Base-by-base conservation (phyloP, 2,797 vertebrate species). In the Amphiprion clarkii region DNA sequence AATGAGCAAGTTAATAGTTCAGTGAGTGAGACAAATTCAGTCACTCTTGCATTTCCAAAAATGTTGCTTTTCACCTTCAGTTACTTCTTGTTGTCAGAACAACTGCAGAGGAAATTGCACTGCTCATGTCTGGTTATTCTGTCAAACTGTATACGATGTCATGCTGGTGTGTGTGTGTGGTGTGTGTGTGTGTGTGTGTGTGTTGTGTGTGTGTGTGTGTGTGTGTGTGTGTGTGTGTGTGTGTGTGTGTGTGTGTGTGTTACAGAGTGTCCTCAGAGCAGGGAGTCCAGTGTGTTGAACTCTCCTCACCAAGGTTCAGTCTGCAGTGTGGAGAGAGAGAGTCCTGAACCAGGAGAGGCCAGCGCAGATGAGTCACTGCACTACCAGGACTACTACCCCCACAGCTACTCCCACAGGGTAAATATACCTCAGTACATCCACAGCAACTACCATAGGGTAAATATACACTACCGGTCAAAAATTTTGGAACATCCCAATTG, bases 241-340 rank as follows among this genome's bases (percentile, higher is more conserved):
- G 33, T 36, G 25, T 79, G 56, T 67, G 57, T 69, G 7, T 36
- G 33, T 36, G 33, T 78, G 65, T 83, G 39, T 77, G 6, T 79
- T 19, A 74, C 81, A 89, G 89, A 78, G 48, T 87, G 82, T 78
- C 83, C 89, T 73, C 82, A 71, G 40, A 80, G 36, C 65, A 76
- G 76, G n/a, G 91, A 88, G 57, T 40, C 66, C 62, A 85, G 79
- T 44, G 74, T 82, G 60, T 64, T 36, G 0, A 81, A 73, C 23
- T 93, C 92, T 40, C 87, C 90, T 51, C 86, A 83, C 52, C 79
- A 70, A 52, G 89, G 85, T 17, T 89, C 89, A 23, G 81, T 89
- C 74, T 92, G 89, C 87, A 93, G 93, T 27, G 63, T 87, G 56
- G 92, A 93, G 12, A 79, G 85, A 78, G 80, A 89, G 55, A 94